These are phyloP conservation scores for Scleropages formosus DNA, from an alignment of 2,797 vertebrate genomes.

Conservation along the genomic window DNA sequence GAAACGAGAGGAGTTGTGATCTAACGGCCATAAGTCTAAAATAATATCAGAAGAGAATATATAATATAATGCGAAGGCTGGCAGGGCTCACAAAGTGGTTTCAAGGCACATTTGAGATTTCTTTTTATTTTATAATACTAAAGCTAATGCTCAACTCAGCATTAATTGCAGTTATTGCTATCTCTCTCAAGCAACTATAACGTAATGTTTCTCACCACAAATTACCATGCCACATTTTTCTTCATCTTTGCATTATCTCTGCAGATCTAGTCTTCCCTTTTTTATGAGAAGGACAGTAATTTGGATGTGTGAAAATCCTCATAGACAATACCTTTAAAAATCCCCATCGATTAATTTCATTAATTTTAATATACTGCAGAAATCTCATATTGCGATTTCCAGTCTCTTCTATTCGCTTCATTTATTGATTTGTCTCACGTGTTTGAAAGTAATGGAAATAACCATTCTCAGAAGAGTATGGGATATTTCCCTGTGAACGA, in stretches of 20 bases:
- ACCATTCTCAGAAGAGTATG: slow-evolving; percentile 33
- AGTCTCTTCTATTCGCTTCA: slow-evolving; percentile 38
- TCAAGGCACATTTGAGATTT: slow-evolving; percentile 29
- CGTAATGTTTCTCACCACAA: slow-evolving; percentile 34
- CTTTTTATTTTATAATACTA: slow-evolving; percentile 33
- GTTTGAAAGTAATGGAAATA: slow-evolving; percentile 40
- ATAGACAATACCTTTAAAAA: slow-evolving; percentile 26
- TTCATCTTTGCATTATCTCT: slow-evolving; percentile 19
- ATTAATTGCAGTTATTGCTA: slow-evolving; percentile 36
- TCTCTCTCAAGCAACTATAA: slow-evolving; percentile 29
- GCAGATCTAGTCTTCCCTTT: slow-evolving; percentile 1
- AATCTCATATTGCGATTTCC: slow-evolving; percentile 29
- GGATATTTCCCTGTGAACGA: slow-evolving; percentile 32
- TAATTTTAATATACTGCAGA: slow-evolving; percentile 25
- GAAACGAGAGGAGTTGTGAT: slow-evolving; percentile 17
- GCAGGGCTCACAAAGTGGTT: not conserved
- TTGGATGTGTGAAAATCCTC: slow-evolving; percentile 20
- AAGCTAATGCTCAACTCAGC: slow-evolving; percentile 25
- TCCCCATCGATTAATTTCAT: slow-evolving; percentile 4
- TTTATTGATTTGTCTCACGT: slow-evolving; percentile 41
- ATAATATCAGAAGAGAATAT: not conserved
- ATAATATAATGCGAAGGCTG: not conserved
- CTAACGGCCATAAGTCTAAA: not conserved
- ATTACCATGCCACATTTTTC: slow-evolving; percentile 30
- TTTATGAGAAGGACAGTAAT: slow-evolving; percentile 10